Evolutionary conservation across 2,113 vertebrate species (phyloP), one percentile per base, ranked within the genome.

Genomic region (Lepisosteus oculatus): DNA sequence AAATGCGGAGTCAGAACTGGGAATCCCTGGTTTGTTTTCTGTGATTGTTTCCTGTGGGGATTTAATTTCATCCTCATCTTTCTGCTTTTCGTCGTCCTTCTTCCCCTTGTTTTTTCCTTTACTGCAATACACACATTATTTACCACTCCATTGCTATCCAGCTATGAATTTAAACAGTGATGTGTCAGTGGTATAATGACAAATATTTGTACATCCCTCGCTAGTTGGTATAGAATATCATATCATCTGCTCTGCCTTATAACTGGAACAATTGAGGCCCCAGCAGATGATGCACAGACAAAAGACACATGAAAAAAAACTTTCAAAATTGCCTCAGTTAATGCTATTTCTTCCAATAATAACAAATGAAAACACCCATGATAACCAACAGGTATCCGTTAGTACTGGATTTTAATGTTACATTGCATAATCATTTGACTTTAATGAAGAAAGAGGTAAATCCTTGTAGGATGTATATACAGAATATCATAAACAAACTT

Each of bases 1-100:
- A 73, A 92, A 68, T 0, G 75, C 65, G 4, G 66, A n/a, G 8
- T 91, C 90, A 6, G 76, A 72, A 4, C 72, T 81, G 74, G 79
- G 69, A 41, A 29, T 67, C 75, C 75, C 77, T 0, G 54, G 59
- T 70, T 82, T 77, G 55, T 79, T 77, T 62, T 29, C 12, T 1
- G 17, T 51, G 5, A 13, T 6, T 9, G 43, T 44, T n/a, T 72
- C 47, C 17, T 62, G 70, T 47, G 65, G 75, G 0, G 59, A 11
- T 47, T 77, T 79, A 51, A 4, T 14, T 14, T 77, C 76, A 3
- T 78, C 76, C 65, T 77, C 77, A 1, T 80, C 77, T 68, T 76
- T 82, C 5, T 65, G 79, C 65, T 83, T 86, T 45, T 80, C 80
- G 13, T 85, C 79, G 3, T 87, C 80, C 65, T 72, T 82, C 41